phyloP scores from a whole-genome alignment of 2,113 vertebrate species.

The Alligator sinensis region DNA sequence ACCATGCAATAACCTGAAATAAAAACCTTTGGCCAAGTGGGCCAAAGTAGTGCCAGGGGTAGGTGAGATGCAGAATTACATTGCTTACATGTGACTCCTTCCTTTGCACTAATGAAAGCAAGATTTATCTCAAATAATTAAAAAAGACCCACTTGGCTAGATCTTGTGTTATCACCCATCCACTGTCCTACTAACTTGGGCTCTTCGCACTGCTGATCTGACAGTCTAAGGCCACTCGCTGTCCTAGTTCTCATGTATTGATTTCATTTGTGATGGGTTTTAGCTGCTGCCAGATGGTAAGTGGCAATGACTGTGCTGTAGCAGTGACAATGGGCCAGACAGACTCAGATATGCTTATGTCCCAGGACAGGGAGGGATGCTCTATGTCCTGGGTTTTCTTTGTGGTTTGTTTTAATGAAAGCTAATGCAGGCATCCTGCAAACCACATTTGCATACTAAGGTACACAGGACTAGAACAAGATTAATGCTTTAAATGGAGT shows the following conservation, averaged over 20 bases:
- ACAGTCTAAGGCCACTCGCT: background rate
- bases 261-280: accelerated
- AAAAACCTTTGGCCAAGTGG: background rate
- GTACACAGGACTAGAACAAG: background rate
- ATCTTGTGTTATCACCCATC: background rate
- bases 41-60: background rate
- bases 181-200: background rate
- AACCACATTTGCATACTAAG: accelerated
- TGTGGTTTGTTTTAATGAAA: no score
- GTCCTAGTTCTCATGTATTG: accelerated
- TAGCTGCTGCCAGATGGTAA: background rate
- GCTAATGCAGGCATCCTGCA: background rate
- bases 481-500: background rate
- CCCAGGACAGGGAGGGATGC: background rate
- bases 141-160: background rate
- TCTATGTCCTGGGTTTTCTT: background rate
- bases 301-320: background rate
- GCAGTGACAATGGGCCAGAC: background rate
- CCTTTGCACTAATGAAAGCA: no score
- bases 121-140: no score
- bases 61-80: background rate
- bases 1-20: background rate
- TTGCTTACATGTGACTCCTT: no score
- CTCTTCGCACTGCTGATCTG: background rate
- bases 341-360: background rate